Percentiles rank a stretch among this genome's conserved stretches.
Evolutionary conservation across 2,888 invertebrate genomes (phyloP).

Genomic region (Caenorhabditis becei): DNA sequence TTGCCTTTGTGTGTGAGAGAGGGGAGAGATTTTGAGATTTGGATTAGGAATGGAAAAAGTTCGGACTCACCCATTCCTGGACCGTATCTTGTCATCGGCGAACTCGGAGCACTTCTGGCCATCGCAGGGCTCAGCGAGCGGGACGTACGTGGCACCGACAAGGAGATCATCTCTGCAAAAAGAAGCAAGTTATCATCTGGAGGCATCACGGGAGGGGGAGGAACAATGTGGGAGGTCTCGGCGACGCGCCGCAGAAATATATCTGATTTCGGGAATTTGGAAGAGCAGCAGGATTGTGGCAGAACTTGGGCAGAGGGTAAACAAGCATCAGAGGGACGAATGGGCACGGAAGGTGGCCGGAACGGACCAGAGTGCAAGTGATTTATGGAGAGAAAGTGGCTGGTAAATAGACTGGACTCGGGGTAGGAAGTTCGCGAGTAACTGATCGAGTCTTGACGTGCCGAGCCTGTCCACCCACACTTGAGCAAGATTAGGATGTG

Average conservation of each 20-base stretch:
- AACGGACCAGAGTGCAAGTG: slow-evolving; percentile 23
- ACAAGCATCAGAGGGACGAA: slow-evolving; percentile 1
- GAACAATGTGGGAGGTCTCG: neutral
- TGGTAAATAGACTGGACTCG: neutral
- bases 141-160: slow-evolving; percentile 72
- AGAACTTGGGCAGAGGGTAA: neutral
- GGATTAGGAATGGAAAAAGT: too few relatives aligned
- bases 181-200: neutral
- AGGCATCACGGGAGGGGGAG: neutral
- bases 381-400: slow-evolving; percentile 25
- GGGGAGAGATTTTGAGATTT: too few relatives aligned
- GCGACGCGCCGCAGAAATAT: too few relatives aligned
- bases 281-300: neutral
- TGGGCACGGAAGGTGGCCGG: slow-evolving; percentile 10
- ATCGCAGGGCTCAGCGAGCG: slow-evolving; percentile 70
- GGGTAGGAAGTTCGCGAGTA: too few relatives aligned
- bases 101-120: slow-evolving; percentile 62
- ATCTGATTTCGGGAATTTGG: neutral
- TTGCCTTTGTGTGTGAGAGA: too few relatives aligned
- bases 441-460: too few relatives aligned
- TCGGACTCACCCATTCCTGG: slow-evolving; percentile 52
- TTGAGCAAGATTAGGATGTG: slow-evolving; percentile 5
- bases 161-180: slow-evolving; percentile 64
- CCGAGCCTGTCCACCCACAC: neutral
- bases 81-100: slow-evolving; percentile 56